Evolutionary conservation across 2,888 invertebrate species (phyloP).

Genomic region (Polyommatus iphigenia): DNA sequence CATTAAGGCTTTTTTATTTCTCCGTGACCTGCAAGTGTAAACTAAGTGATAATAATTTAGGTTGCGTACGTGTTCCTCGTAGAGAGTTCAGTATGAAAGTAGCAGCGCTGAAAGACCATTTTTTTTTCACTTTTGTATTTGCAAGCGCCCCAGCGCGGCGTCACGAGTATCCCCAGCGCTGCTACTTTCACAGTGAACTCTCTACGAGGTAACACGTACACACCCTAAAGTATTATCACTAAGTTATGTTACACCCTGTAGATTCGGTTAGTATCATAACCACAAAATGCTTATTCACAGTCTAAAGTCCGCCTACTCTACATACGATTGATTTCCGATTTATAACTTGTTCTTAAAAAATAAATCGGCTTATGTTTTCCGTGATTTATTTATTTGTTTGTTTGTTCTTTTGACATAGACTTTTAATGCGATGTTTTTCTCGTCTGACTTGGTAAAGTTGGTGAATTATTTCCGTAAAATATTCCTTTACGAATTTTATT

Average conservation of each 20-base stretch:
- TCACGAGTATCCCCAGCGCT: too few relatives aligned
- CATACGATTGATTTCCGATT: neutral
- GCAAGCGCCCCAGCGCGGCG: too few relatives aligned
- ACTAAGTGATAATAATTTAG: too few relatives aligned
- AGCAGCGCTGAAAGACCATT: too few relatives aligned
- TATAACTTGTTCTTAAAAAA: neutral
- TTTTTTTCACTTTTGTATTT: too few relatives aligned
- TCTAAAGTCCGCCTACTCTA: conserved; percentile 1
- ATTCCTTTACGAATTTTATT: neutral
- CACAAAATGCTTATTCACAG: neutral
- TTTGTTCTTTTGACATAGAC: neutral
- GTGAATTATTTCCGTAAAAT: neutral
- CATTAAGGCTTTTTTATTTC: neutral
- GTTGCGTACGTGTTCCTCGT: too few relatives aligned
- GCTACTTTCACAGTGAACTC: too few relatives aligned
- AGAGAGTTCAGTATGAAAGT: too few relatives aligned
- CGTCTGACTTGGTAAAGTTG: too few relatives aligned
- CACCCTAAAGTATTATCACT: too few relatives aligned
- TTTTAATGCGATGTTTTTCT: neutral
- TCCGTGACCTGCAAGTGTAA: neutral
- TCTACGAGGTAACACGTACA: too few relatives aligned
- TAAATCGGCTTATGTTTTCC: neutral
- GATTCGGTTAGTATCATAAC: neutral
- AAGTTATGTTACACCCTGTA: too few relatives aligned
- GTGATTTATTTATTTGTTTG: neutral